Percentiles rank a stretch among this genome's conserved stretches.
These are phyloP conservation scores for Anniella stebbinsi DNA, from an alignment of 2,797 vertebrate genomes.

Conservation along the genomic window DNA sequence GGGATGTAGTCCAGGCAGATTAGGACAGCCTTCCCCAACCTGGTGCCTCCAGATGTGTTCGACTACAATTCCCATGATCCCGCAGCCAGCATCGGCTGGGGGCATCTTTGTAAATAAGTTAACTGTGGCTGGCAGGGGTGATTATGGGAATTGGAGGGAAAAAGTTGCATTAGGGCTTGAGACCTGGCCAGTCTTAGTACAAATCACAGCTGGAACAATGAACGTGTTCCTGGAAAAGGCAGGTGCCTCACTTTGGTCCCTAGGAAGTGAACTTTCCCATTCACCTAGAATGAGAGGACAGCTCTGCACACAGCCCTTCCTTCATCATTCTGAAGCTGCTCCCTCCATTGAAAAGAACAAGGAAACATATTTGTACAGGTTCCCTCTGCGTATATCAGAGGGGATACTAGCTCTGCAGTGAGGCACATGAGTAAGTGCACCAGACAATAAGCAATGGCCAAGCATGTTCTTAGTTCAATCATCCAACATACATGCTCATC, in stretches of 20 bases:
- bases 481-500: too few species aligned
- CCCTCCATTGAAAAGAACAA: background rate
- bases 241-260: background rate
- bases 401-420: too few species aligned
- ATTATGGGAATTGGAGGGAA: too few species aligned
- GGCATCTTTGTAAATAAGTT: too few species aligned
- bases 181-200: background rate
- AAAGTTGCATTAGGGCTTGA: too few species aligned
- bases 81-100: too few species aligned
- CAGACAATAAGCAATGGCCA: background rate
- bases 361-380: background rate
- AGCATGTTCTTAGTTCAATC: too few species aligned
- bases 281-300: background rate
- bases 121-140: too few species aligned
- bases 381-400: background rate
- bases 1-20: background rate
- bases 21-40: background rate
- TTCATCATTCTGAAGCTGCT: background rate
- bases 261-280: background rate
- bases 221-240: background rate
- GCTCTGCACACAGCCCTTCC: background rate
- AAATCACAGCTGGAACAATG: too few species aligned
- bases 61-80: too few species aligned
- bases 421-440: too few species aligned
- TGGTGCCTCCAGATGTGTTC: too few species aligned